These are phyloP conservation scores for Pelodytes ibericus DNA, from an alignment of 2,797 vertebrate genomes.

Conservation along the genomic window DNA sequence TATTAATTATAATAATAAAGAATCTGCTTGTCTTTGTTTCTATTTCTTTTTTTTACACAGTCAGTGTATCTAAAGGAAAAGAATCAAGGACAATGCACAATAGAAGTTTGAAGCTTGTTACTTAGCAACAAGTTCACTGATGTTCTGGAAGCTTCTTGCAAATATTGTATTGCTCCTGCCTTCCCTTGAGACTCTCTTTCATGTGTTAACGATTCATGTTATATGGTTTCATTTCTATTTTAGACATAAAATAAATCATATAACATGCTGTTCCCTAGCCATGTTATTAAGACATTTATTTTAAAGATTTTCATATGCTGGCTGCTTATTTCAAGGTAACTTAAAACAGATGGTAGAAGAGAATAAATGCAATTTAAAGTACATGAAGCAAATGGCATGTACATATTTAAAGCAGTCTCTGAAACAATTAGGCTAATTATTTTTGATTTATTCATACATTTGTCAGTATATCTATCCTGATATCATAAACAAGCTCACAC, in stretches of 20 bases:
- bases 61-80: conserved; percentile 7
- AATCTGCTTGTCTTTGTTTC: not conserved
- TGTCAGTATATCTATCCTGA: not conserved
- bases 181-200: conserved; percentile 48
- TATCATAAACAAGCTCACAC: not conserved
- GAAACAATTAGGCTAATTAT: not conserved
- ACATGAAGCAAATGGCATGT: not conserved
- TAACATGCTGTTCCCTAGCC: conserved; percentile 2
- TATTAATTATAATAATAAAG: not conserved
- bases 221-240: conserved; percentile 38
- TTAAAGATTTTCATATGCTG: conserved; percentile 11
- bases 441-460: not conserved
- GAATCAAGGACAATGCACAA: conserved; percentile 30
- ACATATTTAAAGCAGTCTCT: not conserved
- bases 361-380: not conserved
- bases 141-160: conserved; percentile 34
- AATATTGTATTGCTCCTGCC: conserved; percentile 29
- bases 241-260: conserved; percentile 23
- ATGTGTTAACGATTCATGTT: conserved; percentile 40
- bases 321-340: not conserved
- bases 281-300: conserved; percentile 20
- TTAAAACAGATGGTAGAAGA: not conserved
- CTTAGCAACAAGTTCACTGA: conserved; percentile 47
- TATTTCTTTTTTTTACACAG: conserved; percentile 17
- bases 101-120: conserved; percentile 29